Conservation (phyloP, 1,140 invertebrate species). For the Vollenhovia emeryi region DNA sequence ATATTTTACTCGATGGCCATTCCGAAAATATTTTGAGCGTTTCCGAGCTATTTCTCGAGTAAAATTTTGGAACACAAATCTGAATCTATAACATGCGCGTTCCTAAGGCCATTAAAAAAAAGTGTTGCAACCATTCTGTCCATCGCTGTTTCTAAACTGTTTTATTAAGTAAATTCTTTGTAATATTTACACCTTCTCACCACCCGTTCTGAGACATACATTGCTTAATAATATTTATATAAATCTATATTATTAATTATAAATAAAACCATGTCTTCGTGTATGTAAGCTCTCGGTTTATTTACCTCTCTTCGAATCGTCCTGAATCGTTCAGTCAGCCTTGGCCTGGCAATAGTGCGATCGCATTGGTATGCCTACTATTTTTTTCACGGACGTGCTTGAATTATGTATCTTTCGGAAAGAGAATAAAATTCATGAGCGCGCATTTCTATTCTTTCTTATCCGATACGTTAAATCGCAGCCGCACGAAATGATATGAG, state of each 20-base stretch:
- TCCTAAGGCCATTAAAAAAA: too few relatives aligned
- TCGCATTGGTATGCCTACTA: neutral
- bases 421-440: slow-evolving; percentile 38
- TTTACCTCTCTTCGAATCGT: neutral
- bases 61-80: too few relatives aligned
- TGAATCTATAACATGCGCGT: too few relatives aligned
- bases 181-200: too few relatives aligned
- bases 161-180: too few relatives aligned
- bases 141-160: too few relatives aligned
- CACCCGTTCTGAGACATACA: neutral
- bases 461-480: neutral
- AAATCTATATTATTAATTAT: neutral
- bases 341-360: neutral
- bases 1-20: too few relatives aligned
- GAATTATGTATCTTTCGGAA: slow-evolving; percentile 22
- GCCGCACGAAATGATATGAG: neutral
- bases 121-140: too few relatives aligned
- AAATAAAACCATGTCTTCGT: neutral
- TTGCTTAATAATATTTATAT: neutral
- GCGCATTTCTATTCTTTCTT: neutral
- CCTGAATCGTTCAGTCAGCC: neutral
- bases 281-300: neutral
- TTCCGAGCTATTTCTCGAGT: too few relatives aligned
- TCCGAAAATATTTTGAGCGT: too few relatives aligned
- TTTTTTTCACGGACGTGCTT: neutral